Evolutionary conservation across 2,113 vertebrate species (phyloP).

Genomic region (Pipra filicauda): DNA sequence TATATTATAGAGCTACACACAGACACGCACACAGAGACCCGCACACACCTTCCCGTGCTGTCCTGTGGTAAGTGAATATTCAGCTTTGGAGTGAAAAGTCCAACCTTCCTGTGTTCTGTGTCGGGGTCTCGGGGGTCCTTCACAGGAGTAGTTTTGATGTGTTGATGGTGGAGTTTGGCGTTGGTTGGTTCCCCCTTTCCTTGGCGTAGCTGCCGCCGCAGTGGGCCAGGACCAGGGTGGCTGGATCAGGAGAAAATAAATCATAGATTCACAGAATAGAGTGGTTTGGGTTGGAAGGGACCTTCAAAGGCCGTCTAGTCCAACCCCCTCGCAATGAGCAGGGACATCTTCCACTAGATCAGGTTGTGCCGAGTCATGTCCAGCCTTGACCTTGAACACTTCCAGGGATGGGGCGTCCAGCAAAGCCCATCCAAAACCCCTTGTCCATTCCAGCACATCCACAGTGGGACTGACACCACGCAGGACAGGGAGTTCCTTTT

Average conservation of each 20-base stretch:
- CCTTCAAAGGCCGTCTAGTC: neutral
- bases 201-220: neutral
- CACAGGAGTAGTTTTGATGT: neutral
- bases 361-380: neutral
- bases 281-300: neutral
- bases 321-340: neutral
- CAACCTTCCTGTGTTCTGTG: fast-evolving
- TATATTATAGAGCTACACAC: neutral
- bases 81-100: neutral
- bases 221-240: fast-evolving
- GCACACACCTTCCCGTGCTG: neutral
- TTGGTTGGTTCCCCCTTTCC: neutral
- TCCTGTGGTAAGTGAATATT: neutral
- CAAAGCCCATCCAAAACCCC: neutral
- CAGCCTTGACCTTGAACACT: fast-evolving
- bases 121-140: neutral
- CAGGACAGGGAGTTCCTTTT: fast-evolving
- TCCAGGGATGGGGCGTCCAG: neutral
- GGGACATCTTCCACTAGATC: fast-evolving
- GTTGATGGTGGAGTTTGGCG: neutral
- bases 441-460: neutral
- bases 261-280: fast-evolving
- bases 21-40: neutral
- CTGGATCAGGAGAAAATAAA: fast-evolving
- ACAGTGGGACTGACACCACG: fast-evolving